These are phyloP conservation scores for Eremophila alpestris DNA, from an alignment of 2,797 vertebrate species.

Conservation along the genomic window DNA sequence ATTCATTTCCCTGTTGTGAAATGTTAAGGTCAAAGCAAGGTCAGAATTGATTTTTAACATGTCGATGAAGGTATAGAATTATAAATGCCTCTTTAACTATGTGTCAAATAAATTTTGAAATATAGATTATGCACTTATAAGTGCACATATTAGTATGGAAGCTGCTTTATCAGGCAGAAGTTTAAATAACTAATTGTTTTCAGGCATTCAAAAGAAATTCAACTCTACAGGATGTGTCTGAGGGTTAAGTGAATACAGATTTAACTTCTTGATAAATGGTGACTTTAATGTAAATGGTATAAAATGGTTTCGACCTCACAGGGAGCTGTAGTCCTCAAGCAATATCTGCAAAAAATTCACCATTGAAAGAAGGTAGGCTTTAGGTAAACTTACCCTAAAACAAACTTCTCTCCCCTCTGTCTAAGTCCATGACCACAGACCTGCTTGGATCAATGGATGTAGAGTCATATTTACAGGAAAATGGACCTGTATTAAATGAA, in stretches of 20 bases:
- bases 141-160: accelerated
- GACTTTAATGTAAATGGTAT: neutral
- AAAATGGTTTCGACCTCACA: neutral
- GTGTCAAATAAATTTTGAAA: neutral
- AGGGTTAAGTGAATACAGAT: neutral
- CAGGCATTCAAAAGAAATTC: neutral
- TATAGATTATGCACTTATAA: neutral
- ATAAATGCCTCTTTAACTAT: neutral
- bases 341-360: neutral
- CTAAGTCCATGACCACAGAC: neutral
- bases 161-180: neutral
- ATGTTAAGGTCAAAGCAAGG: neutral
- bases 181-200: neutral
- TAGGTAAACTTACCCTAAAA: neutral
- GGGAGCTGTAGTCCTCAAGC: neutral
- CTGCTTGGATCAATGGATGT: neutral
- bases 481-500: too few species aligned
- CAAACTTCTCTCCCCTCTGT: neutral
- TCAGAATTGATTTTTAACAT: neutral
- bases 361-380: neutral
- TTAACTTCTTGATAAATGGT: neutral
- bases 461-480: too few species aligned
- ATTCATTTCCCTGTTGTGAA: neutral
- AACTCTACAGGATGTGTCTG: neutral
- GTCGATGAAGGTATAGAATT: neutral